phyloP scores from a whole-genome alignment of 2,113 vertebrate genomes.

The Patagioenas fasciata region DNA sequence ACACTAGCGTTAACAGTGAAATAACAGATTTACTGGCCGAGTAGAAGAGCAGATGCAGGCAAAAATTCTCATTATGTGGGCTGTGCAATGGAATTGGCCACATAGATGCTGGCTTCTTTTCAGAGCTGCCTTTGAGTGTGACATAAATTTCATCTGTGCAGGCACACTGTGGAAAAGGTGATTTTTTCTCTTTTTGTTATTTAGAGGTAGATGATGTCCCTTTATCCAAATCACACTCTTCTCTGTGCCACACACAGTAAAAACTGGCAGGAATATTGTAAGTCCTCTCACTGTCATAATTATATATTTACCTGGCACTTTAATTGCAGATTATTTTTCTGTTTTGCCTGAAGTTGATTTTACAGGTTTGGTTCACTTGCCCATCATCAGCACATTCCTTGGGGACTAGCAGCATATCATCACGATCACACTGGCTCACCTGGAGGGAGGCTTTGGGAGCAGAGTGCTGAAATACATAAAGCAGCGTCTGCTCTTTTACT shows the following conservation, averaged over 20 bases:
- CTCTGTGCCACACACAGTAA: neutral
- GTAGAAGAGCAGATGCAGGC: neutral
- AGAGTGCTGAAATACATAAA: neutral
- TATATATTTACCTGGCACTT: neutral
- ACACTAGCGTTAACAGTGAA: neutral
- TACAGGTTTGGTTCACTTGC: neutral
- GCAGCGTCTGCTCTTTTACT: constrained; percentile 33
- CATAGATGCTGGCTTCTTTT: neutral
- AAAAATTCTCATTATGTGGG: neutral
- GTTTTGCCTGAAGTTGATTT: neutral
- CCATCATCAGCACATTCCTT: neutral
- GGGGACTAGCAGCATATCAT: neutral
- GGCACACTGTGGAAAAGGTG: neutral
- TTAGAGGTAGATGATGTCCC: neutral
- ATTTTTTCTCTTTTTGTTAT: neutral
- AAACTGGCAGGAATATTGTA: neutral
- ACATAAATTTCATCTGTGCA: rapidly evolving
- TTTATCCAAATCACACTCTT: neutral
- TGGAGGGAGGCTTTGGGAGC: constrained; percentile 16
- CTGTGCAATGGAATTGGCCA: neutral
- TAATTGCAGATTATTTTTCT: neutral
- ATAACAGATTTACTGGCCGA: neutral
- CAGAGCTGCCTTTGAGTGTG: neutral
- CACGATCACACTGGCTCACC: rapidly evolving
- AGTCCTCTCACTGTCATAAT: neutral